phyloP scores from a whole-genome alignment of 2,797 vertebrate species.

The Discoglossus pictus region DNA sequence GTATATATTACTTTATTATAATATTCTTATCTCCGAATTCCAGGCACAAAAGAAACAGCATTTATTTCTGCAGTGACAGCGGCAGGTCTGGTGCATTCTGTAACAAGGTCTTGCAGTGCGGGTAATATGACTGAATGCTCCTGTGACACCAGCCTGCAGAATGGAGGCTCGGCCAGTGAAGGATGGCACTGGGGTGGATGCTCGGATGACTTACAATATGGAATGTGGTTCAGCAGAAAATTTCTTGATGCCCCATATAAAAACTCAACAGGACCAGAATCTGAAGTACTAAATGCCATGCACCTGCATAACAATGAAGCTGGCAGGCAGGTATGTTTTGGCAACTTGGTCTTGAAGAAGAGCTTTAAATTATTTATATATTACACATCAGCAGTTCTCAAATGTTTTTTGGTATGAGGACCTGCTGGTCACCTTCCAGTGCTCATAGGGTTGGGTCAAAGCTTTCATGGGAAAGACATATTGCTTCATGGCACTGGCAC shows the following conservation, averaged over 20 bases:
- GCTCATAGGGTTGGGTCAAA: too few species aligned
- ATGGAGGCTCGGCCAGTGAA: slow-evolving; percentile 70
- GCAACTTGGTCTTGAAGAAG: neutral
- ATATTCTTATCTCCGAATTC: slow-evolving; percentile 1
- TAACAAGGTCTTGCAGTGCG: slow-evolving; percentile 88
- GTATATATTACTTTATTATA: neutral
- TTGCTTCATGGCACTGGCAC: too few species aligned
- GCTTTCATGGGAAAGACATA: too few species aligned
- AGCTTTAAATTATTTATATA: neutral
- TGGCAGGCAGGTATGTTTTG: slow-evolving; percentile 85
- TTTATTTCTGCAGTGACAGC: slow-evolving; percentile 89
- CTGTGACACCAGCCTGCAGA: slow-evolving; percentile 78
- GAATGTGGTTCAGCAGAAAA: slow-evolving; percentile 87
- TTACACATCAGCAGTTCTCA: neutral
- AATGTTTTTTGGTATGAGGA: too few species aligned
- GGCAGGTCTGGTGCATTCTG: slow-evolving; percentile 86
- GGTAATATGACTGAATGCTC: slow-evolving; percentile 92
- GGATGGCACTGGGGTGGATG: slow-evolving; percentile 98
- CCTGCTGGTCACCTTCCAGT: too few species aligned
- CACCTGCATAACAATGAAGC: slow-evolving; percentile 92
- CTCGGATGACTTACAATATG: slow-evolving; percentile 89
- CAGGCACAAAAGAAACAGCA: slow-evolving; percentile 91
- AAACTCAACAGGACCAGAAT: slow-evolving; percentile 65
- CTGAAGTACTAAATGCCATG: slow-evolving; percentile 71
- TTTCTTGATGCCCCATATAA: slow-evolving; percentile 77